Evolutionary conservation across 53 echinoderm and acorn worm species (phyloP).

Genomic region (Henricia sp.): DNA sequence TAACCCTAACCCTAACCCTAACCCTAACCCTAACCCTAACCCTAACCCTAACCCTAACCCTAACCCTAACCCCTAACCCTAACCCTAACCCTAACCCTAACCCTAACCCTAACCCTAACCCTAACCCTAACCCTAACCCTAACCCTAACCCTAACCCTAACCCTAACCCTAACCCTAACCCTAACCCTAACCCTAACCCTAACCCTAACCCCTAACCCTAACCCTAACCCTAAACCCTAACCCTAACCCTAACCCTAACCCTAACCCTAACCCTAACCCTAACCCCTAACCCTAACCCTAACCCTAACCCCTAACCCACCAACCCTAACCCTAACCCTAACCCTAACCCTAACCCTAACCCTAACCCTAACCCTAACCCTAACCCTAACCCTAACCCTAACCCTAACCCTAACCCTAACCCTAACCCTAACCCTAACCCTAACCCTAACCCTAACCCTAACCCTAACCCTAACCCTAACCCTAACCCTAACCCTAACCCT

Average conservation of each 20-base stretch:
- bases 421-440: conserved; percentile 46
- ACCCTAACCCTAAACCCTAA: conserved; percentile 32
- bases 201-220: no score
- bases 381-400: conserved; percentile 41
- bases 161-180: conserved; percentile 41
- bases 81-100: conserved; percentile 59
- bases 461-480: conserved; percentile 59
- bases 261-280: no score
- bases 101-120: conserved; percentile 59
- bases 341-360: conserved; percentile 30
- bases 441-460: conserved; percentile 54
- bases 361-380: conserved; percentile 44
- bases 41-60: conserved; percentile 59
- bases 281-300: no score
- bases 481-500: conserved; percentile 45
- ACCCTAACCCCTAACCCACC: no score
- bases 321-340: no score
- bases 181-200: conserved; percentile 46
- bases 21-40: conserved; percentile 59
- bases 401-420: conserved; percentile 46
- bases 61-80: no score
- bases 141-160: conserved; percentile 47
- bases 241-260: conserved; percentile 34
- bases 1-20: no score
- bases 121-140: conserved; percentile 56